Percentiles rank a stretch among this genome's conserved stretches.
Evolutionary conservation across 1,140 invertebrate genomes (phyloP).

Genomic region (Caerostris extrusa): DNA sequence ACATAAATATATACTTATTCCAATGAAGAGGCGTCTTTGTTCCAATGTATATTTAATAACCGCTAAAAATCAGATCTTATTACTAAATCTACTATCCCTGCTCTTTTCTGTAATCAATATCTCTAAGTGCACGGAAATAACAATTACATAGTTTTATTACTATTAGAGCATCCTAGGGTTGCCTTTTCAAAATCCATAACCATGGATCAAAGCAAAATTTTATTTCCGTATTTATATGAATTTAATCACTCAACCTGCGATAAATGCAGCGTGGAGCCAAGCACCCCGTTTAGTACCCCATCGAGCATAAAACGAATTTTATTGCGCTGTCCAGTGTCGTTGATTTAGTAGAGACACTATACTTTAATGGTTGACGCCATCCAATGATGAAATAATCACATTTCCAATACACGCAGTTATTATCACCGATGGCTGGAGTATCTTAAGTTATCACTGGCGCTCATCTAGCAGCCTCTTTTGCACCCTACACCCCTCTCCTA

Average conservation of each 20-base stretch:
- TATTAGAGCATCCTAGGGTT: not conserved
- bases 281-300: slow-evolving; percentile 52
- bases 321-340: slow-evolving; percentile 67
- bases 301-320: slow-evolving; percentile 71
- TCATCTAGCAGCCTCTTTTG: slow-evolving; percentile 61
- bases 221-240: slow-evolving; percentile 62
- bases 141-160: slow-evolving; percentile 8
- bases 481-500: not conserved
- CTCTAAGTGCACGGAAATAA: slow-evolving; percentile 9
- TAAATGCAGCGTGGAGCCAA: slow-evolving; percentile 33
- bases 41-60: not conserved
- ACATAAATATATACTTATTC: too few relatives aligned
- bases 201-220: not conserved
- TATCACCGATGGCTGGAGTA: slow-evolving; percentile 60
- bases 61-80: not conserved
- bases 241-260: slow-evolving; percentile 50
- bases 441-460: slow-evolving; percentile 73
- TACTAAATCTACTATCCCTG: not conserved
- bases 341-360: slow-evolving; percentile 72
- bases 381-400: slow-evolving; percentile 75
- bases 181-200: slow-evolving; percentile 30
- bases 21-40: too few relatives aligned
- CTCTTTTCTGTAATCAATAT: not conserved
- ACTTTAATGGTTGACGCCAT: slow-evolving; percentile 67
- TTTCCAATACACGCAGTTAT: slow-evolving; percentile 75